Conservation (phyloP, 2,113 vertebrate species). For the Syrrhaptes paradoxus region DNA sequence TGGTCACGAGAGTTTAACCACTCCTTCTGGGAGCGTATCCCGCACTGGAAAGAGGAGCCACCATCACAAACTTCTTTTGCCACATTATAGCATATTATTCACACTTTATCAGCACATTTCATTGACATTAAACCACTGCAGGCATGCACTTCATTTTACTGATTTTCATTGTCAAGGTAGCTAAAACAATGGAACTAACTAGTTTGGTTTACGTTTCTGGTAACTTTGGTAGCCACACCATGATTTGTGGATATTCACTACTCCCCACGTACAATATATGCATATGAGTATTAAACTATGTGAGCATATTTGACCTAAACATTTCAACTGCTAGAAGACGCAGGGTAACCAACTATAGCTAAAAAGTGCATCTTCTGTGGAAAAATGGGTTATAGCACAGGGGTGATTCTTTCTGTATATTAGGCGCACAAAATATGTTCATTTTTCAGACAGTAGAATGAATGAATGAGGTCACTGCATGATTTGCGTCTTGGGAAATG, state of each 20-base stretch:
- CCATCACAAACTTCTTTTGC: not conserved
- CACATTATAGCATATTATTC: not conserved
- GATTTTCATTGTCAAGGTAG: not conserved
- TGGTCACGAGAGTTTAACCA: not conserved
- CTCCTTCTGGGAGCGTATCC: not conserved
- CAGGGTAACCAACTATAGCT: not conserved
- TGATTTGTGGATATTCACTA: not conserved
- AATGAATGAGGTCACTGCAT: not conserved
- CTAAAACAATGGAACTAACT: not conserved
- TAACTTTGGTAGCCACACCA: not conserved
- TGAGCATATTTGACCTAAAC: not conserved
- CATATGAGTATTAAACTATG: not conserved
- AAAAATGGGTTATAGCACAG: not conserved
- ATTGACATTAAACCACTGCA: not conserved
- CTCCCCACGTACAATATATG: not conserved
- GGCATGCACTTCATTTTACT: not conserved
- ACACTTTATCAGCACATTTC: not conserved
- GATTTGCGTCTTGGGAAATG: not conserved
- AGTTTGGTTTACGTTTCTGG: not conserved
- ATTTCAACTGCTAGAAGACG: not conserved
- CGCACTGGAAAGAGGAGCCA: fast-evolving
- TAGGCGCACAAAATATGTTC: not conserved
- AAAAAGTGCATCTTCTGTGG: not conserved
- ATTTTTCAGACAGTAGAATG: not conserved
- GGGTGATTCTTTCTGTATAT: not conserved